Evolutionary conservation across 2,888 invertebrate genomes (phyloP).

Genomic region (Nomada lathburiana): DNA sequence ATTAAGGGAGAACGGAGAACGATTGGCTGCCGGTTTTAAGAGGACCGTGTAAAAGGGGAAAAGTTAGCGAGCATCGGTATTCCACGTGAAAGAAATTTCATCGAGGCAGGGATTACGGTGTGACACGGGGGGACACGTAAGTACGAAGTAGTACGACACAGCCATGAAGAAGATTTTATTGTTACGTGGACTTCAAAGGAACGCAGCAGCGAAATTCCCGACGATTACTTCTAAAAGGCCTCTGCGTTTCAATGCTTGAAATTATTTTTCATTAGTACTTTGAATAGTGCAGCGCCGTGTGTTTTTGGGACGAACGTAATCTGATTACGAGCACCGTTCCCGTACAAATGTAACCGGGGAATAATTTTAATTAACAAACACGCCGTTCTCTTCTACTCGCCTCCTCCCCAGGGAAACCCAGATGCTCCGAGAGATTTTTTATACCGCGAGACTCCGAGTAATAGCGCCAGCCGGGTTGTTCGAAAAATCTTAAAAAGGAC

Average conservation of each 20-base stretch:
- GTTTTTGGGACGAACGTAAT: constrained; percentile 4
- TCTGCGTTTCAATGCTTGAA: constrained; percentile 27
- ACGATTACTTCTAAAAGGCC: constrained; percentile 41
- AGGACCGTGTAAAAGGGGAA: background rate
- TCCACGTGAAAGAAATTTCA: background rate
- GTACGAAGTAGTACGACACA: background rate
- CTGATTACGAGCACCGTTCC: constrained; percentile 3
- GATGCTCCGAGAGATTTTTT: background rate
- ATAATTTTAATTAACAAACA: constrained; percentile 46
- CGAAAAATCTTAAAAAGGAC: background rate
- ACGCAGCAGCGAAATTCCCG: background rate
- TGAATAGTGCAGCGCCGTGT: background rate
- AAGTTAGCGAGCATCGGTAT: background rate
- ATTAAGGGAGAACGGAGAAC: too few relatives aligned
- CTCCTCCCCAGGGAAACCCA: background rate
- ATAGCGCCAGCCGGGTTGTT: background rate
- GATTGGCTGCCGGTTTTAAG: background rate
- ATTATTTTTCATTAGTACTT: constrained; percentile 21
- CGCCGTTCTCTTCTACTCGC: background rate
- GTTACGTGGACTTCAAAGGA: background rate
- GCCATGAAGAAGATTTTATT: constrained; percentile 18
- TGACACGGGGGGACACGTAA: constrained; percentile 20
- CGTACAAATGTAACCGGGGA: background rate
- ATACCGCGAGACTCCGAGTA: background rate
- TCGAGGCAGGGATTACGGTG: background rate